phyloP scores from a whole-genome alignment of 2,113 vertebrate genomes.

The Protobothrops flavoviridis region DNA sequence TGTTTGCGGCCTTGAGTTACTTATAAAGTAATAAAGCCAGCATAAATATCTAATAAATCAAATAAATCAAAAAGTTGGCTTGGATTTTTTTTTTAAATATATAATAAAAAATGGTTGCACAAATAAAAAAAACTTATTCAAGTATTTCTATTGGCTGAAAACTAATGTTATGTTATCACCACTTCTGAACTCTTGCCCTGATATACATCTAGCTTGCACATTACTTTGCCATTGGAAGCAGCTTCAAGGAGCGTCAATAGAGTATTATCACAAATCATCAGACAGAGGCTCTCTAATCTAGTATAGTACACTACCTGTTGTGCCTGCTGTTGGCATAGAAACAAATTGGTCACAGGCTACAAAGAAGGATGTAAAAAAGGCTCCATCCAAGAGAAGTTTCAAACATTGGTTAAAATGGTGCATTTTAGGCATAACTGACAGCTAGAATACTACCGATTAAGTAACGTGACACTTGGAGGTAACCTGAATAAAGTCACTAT shows the following conservation, averaged over 20 bases:
- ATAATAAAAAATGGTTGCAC: background rate
- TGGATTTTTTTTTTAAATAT: background rate
- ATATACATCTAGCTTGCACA: background rate
- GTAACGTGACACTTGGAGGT: background rate
- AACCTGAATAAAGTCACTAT: background rate
- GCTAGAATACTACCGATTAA: background rate
- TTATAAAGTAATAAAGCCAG: background rate
- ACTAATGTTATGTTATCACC: background rate
- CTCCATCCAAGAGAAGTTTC: background rate
- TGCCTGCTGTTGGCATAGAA: background rate
- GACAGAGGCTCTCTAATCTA: background rate
- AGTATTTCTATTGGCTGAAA: background rate
- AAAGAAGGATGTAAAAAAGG: background rate
- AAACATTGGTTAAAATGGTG: background rate
- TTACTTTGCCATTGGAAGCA: background rate
- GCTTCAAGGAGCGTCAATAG: background rate
- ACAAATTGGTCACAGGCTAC: background rate
- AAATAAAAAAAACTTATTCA: background rate
- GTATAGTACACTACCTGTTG: background rate
- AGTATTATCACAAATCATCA: background rate
- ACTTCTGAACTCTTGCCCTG: background rate
- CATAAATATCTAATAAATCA: background rate
- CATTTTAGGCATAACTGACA: background rate
- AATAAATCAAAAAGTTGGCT: background rate
- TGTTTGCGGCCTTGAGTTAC: background rate